Evolutionary conservation across 2,888 invertebrate genomes (phyloP).

Genomic region (Cephus sareptanus): DNA sequence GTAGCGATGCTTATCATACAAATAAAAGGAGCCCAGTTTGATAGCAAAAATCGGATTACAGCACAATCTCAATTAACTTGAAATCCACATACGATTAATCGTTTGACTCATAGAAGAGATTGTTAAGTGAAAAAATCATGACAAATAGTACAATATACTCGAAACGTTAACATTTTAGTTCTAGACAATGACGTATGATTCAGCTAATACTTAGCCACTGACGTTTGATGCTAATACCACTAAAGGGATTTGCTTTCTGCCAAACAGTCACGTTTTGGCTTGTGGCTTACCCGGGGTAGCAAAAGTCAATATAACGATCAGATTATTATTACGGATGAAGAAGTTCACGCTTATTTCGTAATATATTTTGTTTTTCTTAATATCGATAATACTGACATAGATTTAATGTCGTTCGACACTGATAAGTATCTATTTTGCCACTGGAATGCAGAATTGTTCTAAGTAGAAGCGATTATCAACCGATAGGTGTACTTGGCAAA

Average conservation of each 20-base stretch:
- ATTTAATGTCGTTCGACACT: not conserved
- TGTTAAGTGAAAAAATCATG: not conserved
- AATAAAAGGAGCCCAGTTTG: not conserved
- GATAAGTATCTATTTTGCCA: not conserved
- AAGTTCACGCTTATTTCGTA: not conserved
- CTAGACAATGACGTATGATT: not conserved
- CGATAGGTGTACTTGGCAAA: not conserved
- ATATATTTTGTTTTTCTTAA: not conserved
- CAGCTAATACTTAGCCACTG: not conserved
- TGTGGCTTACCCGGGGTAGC: not conserved
- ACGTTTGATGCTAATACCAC: constrained; percentile 12
- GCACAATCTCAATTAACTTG: not conserved
- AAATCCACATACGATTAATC: not conserved
- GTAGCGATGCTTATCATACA: not conserved
- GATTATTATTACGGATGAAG: not conserved
- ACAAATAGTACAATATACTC: not conserved
- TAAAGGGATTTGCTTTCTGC: constrained; percentile 8
- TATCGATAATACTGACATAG: not conserved
- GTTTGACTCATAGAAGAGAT: not conserved
- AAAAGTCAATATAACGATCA: constrained; percentile 4
- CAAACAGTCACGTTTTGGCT: constrained; percentile 7
- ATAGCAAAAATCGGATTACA: not conserved
- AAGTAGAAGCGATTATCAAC: not conserved
- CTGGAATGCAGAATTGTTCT: not conserved
- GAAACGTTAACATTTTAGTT: not conserved